These are phyloP conservation scores for Todus mexicanus DNA, from an alignment of 2,797 vertebrate species.

Conservation along the genomic window DNA sequence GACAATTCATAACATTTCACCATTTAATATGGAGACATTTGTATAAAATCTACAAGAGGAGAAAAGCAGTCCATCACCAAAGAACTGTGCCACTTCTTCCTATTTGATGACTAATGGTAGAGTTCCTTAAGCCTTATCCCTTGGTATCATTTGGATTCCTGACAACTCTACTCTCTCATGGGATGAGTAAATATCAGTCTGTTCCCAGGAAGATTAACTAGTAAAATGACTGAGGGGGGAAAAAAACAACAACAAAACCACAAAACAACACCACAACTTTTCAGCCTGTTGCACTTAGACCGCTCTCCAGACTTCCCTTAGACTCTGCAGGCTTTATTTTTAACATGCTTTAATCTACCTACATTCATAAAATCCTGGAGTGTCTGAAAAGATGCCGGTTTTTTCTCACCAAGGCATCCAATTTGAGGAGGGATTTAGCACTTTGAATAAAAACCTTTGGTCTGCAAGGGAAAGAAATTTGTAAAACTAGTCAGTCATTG, in stretches of 20 bases:
- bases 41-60: background rate
- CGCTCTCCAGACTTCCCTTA: background rate
- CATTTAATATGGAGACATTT: background rate
- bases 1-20: background rate
- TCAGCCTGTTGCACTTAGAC: slow-evolving; percentile 17
- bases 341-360: slow-evolving; percentile 15
- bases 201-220: slow-evolving; percentile 77
- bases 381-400: background rate
- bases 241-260: no score
- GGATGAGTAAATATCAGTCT: slow-evolving; percentile 72
- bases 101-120: slow-evolving; percentile 29
- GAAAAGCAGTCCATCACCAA: background rate
- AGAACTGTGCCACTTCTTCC: slow-evolving; percentile 33
- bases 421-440: slow-evolving; percentile 16
- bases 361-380: slow-evolving; percentile 6
- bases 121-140: slow-evolving; percentile 58
- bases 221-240: slow-evolving; percentile 19
- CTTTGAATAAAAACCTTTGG: background rate
- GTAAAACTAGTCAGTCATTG: background rate
- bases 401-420: slow-evolving; percentile 10
- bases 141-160: slow-evolving; percentile 66
- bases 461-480: background rate
- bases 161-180: slow-evolving; percentile 66
- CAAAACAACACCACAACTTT: background rate
- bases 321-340: slow-evolving; percentile 16